Evolutionary conservation across 2,888 invertebrate genomes (phyloP).

Genomic region (Cylloceria caligata): DNA sequence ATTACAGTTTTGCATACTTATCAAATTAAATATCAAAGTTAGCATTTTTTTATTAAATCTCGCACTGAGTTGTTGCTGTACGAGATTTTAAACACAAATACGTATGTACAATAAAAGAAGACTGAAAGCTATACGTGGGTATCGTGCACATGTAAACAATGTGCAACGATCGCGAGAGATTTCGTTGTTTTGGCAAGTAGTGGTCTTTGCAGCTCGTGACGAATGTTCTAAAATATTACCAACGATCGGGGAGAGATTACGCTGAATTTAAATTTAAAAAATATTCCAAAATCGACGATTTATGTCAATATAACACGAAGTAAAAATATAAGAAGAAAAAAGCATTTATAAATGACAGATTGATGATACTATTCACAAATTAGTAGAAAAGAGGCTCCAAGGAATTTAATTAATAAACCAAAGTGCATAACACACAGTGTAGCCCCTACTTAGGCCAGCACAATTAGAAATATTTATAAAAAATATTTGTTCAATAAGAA

Average conservation of each 20-base stretch:
- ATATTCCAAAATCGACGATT: neutral
- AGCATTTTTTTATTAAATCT: neutral
- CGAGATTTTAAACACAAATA: neutral
- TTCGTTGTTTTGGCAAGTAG: constrained; percentile 75
- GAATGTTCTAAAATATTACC: neutral
- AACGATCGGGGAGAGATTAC: neutral
- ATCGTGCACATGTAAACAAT: constrained; percentile 15
- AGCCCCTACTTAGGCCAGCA: neutral
- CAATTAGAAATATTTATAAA: no score
- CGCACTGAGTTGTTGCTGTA: neutral
- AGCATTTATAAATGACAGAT: neutral
- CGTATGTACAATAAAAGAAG: constrained; percentile 9
- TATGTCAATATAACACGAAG: neutral
- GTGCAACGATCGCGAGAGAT: neutral
- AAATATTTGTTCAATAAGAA: neutral
- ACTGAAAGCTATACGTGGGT: neutral
- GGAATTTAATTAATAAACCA: neutral
- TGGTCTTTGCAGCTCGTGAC: constrained; percentile 71
- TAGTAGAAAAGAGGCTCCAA: neutral
- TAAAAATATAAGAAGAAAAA: neutral
- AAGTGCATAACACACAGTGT: neutral
- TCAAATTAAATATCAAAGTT: constrained; percentile 12
- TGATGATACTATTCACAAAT: neutral
- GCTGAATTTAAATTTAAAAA: neutral
- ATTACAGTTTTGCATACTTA: neutral